Conservation (phyloP, 2,113 vertebrate genomes). For the Pyrgilauda ruficollis region DNA sequence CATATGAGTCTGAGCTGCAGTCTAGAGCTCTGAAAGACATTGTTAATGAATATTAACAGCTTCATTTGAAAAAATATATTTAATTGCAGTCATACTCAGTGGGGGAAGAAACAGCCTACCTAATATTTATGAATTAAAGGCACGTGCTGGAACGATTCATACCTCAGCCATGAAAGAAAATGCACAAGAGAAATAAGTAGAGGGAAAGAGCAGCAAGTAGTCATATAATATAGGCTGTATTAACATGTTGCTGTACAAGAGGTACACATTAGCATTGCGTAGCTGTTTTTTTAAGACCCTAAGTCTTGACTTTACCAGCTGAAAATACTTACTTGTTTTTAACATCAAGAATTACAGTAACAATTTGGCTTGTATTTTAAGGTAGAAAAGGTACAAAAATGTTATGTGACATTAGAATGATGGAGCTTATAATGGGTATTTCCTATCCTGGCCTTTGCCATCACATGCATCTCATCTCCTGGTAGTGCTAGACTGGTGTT, state of each 20-base stretch:
- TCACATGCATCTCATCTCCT: neutral
- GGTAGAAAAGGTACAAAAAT: neutral
- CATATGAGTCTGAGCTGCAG: neutral
- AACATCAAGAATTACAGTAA: neutral
- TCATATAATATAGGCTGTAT: neutral
- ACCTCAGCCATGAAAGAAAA: neutral
- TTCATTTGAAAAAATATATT: neutral
- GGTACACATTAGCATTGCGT: neutral
- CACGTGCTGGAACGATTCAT: neutral
- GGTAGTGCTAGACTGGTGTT: neutral
- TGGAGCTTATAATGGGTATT: neutral
- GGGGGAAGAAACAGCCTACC: neutral
- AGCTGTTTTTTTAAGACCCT: neutral
- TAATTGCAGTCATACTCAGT: neutral
- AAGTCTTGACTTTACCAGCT: neutral
- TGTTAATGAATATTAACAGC: neutral
- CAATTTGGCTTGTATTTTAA: neutral
- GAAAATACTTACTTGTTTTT: neutral
- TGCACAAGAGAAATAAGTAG: neutral
- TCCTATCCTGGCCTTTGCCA: neutral
- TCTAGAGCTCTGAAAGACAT: neutral
- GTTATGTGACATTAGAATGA: neutral
- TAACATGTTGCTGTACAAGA: neutral
- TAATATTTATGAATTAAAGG: slow-evolving; percentile 7
- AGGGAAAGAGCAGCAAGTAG: neutral